A percentile compares a stretch with the other conserved stretches of the same genome.
Evolutionary conservation across 2,888 invertebrate genomes (phyloP).

Genomic region (Melanophora roralis): DNA sequence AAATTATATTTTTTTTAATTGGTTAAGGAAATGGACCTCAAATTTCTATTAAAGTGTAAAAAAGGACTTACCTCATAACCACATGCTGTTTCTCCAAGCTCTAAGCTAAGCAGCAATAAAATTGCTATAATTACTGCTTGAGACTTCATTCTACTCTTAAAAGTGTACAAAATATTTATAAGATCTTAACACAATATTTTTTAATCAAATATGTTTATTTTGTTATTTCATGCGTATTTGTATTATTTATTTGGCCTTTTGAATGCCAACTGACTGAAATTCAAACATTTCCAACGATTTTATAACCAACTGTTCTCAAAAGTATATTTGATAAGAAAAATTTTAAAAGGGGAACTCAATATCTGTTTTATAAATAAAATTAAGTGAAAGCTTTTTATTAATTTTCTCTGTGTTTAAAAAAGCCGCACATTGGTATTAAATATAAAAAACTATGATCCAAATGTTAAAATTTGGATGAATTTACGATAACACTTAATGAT

Average conservation of each 20-base stretch:
- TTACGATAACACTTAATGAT: not conserved
- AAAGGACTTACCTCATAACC: constrained; percentile 63
- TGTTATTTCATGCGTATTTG: not conserved
- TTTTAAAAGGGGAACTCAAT: constrained; percentile 3
- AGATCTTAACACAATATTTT: too few species aligned
- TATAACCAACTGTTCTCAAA: constrained; percentile 10
- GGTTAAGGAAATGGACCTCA: too few species aligned
- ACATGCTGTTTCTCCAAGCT: constrained; percentile 54
- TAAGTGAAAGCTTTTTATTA: too few species aligned
- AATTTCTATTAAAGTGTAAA: not conserved
- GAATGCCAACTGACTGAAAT: constrained; percentile 23
- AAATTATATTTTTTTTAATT: too few species aligned
- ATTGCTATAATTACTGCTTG: constrained; percentile 27
- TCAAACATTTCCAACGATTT: constrained; percentile 4
- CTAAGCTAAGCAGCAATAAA: constrained; percentile 22
- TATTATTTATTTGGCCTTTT: not conserved
- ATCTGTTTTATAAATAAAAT: not conserved
- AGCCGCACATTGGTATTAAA: not conserved
- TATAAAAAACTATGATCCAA: not conserved
- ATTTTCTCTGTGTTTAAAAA: constrained; percentile 2
- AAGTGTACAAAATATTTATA: not conserved
- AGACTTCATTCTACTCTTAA: constrained; percentile 48
- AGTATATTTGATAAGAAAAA: constrained; percentile 30
- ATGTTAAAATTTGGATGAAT: not conserved
- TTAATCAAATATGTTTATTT: too few species aligned